A percentile compares a stretch with the other conserved stretches of the same genome.
Evolutionary conservation across 2,797 vertebrate species (phyloP).

Genomic region (Ibycter americanus): DNA sequence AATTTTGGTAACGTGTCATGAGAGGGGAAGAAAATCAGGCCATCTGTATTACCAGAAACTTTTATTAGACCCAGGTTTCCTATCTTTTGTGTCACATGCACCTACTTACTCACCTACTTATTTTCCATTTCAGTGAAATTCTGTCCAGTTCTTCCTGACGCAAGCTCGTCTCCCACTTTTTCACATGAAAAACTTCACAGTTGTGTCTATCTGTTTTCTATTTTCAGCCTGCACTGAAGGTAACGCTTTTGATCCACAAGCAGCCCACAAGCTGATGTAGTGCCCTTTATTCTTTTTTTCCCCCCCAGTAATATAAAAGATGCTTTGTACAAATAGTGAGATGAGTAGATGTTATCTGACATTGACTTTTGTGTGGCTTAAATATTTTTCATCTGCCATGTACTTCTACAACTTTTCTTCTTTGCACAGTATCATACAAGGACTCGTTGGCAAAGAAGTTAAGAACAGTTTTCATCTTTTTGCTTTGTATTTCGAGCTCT

Average conservation of each 20-base stretch:
- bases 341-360: constrained; percentile 29
- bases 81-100: constrained; percentile 43
- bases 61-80: constrained; percentile 40
- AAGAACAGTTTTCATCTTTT: constrained; percentile 1
- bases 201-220: constrained; percentile 46
- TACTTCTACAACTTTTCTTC: background rate
- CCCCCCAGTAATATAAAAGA: background rate
- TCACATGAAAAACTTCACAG: constrained; percentile 11
- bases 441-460: background rate
- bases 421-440: background rate
- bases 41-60: background rate
- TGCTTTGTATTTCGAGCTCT: background rate
- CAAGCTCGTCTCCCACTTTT: constrained; percentile 21
- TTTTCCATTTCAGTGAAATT: constrained; percentile 48
- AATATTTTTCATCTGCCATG: background rate
- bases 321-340: constrained; percentile 5
- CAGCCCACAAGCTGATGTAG: constrained; percentile 3
- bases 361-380: background rate
- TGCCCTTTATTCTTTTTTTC: background rate
- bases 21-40: constrained; percentile 34
- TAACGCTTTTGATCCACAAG: constrained; percentile 35
- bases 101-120: constrained; percentile 47
- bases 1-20: background rate
- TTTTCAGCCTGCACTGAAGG: constrained; percentile 39
- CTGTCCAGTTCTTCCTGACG: background rate